A percentile compares a stretch with the other conserved stretches of the same genome.
phyloP scores from a whole-genome alignment of 2,797 vertebrate genomes.

The Pogonophryne albipinna region DNA sequence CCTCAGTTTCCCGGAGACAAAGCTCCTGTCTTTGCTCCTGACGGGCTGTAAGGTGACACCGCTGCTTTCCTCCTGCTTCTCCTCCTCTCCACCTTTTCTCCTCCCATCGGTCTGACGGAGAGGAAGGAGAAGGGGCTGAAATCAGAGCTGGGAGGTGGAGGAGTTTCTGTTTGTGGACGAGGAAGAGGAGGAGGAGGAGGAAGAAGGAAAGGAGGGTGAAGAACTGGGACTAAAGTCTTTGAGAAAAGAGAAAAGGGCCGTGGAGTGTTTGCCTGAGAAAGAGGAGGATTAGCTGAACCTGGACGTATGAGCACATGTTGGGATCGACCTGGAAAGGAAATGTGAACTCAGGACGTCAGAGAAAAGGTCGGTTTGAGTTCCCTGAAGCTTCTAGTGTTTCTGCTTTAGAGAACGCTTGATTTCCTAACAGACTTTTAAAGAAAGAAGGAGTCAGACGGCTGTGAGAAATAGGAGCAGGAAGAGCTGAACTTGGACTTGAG shows the following conservation, averaged over 20 bases:
- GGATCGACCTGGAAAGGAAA: background rate
- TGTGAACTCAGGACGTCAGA: constrained; percentile 2
- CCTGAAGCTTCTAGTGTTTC: background rate
- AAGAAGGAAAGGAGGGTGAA: constrained; percentile 48
- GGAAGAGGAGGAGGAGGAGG: constrained; percentile 45
- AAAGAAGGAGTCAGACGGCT: too few species aligned
- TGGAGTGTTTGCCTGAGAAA: constrained; percentile 38
- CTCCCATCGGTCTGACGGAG: constrained; percentile 37
- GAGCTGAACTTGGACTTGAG: too few species aligned
- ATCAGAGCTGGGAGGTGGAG: constrained; percentile 66
- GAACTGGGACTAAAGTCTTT: constrained; percentile 60
- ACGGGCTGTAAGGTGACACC: constrained; percentile 67
- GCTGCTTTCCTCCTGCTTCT: constrained; percentile 28
- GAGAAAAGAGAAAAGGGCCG: constrained; percentile 30
- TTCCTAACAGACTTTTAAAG: too few species aligned
- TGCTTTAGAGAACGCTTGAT: too few species aligned
- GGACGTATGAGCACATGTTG: constrained; percentile 31
- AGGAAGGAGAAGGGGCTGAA: constrained; percentile 53
- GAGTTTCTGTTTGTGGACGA: constrained; percentile 58
- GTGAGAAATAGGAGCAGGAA: too few species aligned
- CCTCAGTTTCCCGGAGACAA: constrained; percentile 30
- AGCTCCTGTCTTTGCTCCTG: constrained; percentile 40
- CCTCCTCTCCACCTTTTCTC: constrained; percentile 48
- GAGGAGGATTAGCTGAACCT: constrained; percentile 39
- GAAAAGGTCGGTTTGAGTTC: constrained; percentile 49